Base-by-base conservation (phyloP, 2,888 invertebrate genomes). In the Chelonus formosanus region DNA sequence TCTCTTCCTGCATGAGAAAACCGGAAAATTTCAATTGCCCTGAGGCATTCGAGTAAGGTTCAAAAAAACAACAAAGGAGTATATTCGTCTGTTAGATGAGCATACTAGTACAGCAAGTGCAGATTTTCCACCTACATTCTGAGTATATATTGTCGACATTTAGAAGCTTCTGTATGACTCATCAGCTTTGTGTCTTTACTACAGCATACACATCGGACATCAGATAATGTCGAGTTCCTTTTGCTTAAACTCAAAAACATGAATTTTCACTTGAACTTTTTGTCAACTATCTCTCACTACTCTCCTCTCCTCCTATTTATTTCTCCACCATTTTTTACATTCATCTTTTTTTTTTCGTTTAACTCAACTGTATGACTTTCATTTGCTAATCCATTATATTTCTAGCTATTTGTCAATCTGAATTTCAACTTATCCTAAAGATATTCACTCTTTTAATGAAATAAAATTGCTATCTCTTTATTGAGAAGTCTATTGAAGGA, bases 201-300 rank as follows among this genome's bases (percentile, higher is more conserved):
- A 5, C 60, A 34, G 31, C 63, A 54, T 56, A 31, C 31, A 48
- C 47, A 32, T 6, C 52, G 32, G 52, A 52, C 52, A 34, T 7
- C 32, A 52, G 40, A 40, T 40, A 40, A 40, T 40, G 40, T 40
- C 40, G 40, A 40, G 40, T 40, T 40, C 40, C 40, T 40, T 40
- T 40, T 40, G 40, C 40, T 40, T 40, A 71, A 78, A 76, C 79
- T 81, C 83, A 79, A 82, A 81, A 83, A 83, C 82, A 83, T 76
- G 82, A 82, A 81, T 83, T 83, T 83, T 83, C 82, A 81, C 80
- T 81, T 79, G 80, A 84, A 83, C 82, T 83, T 82, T 79, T 71
- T 75, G 78, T 80, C 80, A 81, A 82, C 82, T 81, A 77, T 75
- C 72, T 60, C 65, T 65, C 32, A 56, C 65, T 67, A 57, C 44